Conservation (phyloP, 2,888 invertebrate genomes). For the Chironomus riparius region DNA sequence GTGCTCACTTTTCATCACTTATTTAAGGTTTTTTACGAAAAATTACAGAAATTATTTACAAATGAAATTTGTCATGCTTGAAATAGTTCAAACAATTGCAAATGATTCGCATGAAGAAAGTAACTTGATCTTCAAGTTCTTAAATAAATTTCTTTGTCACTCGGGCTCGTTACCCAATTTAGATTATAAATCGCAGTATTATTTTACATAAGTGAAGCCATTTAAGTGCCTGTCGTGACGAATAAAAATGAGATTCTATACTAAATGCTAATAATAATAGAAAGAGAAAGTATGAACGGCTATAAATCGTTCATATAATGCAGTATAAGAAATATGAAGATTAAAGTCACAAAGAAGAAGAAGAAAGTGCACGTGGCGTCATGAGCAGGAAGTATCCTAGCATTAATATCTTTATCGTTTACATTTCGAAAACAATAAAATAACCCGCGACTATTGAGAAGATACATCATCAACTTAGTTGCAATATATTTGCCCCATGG, state of each 20-base stretch:
- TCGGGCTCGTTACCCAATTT: not conserved
- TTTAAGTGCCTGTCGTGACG: too few relatives aligned
- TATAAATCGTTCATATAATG: not conserved
- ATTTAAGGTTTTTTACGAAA: not conserved
- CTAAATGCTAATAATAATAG: not conserved
- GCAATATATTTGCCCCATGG: not conserved
- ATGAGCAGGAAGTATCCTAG: not conserved
- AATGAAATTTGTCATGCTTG: not conserved
- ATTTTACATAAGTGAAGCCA: too few relatives aligned
- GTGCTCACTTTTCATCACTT: too few relatives aligned
- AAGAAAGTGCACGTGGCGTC: conserved; percentile 8
- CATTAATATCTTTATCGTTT: conserved; percentile 15
- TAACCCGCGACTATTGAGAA: not conserved
- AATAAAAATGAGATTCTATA: not conserved
- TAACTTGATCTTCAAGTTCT: not conserved
- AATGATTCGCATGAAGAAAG: too few relatives aligned
- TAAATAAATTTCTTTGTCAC: not conserved
- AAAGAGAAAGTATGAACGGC: not conserved
- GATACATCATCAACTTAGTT: not conserved
- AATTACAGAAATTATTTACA: not conserved
- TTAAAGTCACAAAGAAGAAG: not conserved
- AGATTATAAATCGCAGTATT: too few relatives aligned
- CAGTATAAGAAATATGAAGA: not conserved
- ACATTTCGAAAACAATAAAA: conserved; percentile 15
- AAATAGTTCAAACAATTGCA: conserved; percentile 7